phyloP scores from a whole-genome alignment of 2,797 vertebrate genomes.

The Siniperca obscura region DNA sequence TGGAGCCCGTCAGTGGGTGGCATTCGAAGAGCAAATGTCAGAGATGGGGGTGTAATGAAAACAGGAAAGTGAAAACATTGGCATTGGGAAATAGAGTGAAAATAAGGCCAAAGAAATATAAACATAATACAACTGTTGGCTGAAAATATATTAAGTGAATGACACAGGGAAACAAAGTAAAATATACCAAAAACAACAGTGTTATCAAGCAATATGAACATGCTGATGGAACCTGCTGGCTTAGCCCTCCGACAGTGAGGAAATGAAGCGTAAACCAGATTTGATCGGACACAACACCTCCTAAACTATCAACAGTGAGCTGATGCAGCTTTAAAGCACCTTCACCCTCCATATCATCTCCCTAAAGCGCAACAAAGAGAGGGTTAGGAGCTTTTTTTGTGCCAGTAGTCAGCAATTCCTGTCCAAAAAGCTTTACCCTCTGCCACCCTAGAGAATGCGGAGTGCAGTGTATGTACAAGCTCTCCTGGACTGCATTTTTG shows the following conservation, averaged over 20 bases:
- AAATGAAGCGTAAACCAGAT: background rate
- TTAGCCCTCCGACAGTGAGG: background rate
- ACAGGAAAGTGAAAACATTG: constrained; percentile 30
- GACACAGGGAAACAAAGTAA: background rate
- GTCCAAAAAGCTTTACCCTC: constrained; percentile 11
- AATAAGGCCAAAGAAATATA: background rate
- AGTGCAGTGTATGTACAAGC: background rate
- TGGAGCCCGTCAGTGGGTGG: constrained; percentile 42
- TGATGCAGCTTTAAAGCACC: constrained; percentile 25
- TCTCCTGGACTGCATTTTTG: background rate
- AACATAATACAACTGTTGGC: background rate
- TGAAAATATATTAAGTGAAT: background rate
- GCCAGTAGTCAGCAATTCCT: constrained; percentile 1
- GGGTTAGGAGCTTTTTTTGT: background rate
- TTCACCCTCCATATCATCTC: constrained; percentile 11
- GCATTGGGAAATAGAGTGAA: background rate
- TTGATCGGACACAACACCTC: constrained; percentile 7
- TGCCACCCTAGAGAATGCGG: background rate
- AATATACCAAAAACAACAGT: background rate
- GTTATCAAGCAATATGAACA: background rate
- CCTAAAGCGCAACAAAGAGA: constrained; percentile 12
- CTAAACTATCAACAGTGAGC: background rate
- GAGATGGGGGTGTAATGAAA: constrained; percentile 44
- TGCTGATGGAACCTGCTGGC: background rate
- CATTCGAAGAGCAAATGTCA: constrained; percentile 53